These are phyloP conservation scores for Falco rusticolus DNA, from an alignment of 2,797 vertebrate species.

Conservation along the genomic window DNA sequence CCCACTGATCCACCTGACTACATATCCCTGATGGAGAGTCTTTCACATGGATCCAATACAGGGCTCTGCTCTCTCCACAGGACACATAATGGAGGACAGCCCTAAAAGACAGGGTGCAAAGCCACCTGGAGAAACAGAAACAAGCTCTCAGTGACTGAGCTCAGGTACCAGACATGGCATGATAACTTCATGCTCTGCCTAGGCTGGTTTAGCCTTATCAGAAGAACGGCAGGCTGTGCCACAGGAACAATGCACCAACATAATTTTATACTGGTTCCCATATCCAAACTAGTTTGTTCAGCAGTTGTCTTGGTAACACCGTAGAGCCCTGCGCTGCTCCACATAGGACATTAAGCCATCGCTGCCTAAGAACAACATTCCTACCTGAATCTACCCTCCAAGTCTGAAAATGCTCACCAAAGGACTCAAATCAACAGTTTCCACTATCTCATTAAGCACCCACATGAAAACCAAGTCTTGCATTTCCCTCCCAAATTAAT, in stretches of 20 bases:
- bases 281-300: neutral
- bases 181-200: neutral
- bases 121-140: neutral
- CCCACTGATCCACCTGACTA: neutral
- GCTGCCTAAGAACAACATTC: neutral
- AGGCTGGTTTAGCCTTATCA: neutral
- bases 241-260: neutral
- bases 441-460: neutral
- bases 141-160: neutral
- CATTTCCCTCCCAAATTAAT: neutral
- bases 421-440: neutral
- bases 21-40: rapidly evolving
- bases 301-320: neutral
- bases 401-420: neutral
- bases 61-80: neutral
- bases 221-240: neutral
- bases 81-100: neutral
- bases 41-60: neutral
- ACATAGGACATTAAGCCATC: neutral
- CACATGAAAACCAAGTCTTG: neutral
- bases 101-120: neutral
- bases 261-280: neutral
- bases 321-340: neutral
- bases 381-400: neutral
- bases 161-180: neutral